These are phyloP conservation scores for Cardinalis cardinalis DNA, from an alignment of 2,113 vertebrate species.

Conservation along the genomic window DNA sequence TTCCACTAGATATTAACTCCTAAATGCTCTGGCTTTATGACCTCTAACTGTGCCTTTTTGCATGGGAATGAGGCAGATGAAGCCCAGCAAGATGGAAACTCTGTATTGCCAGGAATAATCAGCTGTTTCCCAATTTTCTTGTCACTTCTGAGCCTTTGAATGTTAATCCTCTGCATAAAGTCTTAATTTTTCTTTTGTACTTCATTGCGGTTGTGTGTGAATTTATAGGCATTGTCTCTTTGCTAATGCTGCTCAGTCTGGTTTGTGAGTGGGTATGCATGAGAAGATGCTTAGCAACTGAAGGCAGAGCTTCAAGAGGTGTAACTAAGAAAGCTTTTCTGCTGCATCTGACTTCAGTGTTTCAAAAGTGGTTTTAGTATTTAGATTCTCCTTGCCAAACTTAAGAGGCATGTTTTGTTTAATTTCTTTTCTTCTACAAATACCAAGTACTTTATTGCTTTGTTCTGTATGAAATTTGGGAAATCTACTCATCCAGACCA, in stretches of 20 bases:
- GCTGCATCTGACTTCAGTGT: neutral
- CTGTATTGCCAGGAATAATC: neutral
- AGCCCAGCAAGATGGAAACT: neutral
- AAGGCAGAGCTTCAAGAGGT: neutral
- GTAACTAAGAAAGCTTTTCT: neutral
- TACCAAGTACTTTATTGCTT: neutral
- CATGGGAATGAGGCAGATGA: neutral
- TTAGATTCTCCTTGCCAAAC: neutral
- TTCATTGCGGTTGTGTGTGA: neutral
- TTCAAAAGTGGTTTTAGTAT: neutral
- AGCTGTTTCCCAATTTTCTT: neutral
- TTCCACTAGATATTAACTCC: neutral
- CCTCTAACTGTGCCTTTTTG: neutral
- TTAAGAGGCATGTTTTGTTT: neutral
- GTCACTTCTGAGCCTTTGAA: neutral
- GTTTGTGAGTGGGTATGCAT: neutral
- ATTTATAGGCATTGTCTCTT: neutral
- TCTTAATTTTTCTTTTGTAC: neutral
- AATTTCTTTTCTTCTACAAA: neutral
- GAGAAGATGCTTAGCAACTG: neutral
- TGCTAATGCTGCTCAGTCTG: neutral
- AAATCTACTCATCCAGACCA: neutral
- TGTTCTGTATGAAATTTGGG: neutral
- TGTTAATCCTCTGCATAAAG: neutral
- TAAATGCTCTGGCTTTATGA: neutral